Base-by-base conservation (phyloP, 2,113 vertebrate genomes). In the Acanthisitta chloris region DNA sequence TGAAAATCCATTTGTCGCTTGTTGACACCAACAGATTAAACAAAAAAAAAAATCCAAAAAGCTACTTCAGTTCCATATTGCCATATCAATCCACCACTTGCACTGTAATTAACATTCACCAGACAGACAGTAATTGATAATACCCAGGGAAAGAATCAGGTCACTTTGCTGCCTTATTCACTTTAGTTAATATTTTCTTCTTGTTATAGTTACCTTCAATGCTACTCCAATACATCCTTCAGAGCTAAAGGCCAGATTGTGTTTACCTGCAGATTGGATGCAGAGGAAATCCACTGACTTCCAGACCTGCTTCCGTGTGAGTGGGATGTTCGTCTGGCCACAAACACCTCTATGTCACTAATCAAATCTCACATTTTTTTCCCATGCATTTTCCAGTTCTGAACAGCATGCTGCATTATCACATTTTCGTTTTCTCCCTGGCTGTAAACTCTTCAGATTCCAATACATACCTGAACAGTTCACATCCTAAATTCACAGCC, bases 251-350 rank as follows among this genome's bases (percentile, higher is more conserved):
- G 31, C 43, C 92, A 81, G 38, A 40, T 90, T 66, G 49, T 83
- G 58, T 93, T 90, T 66, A 82, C 71, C 66, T 61, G 78, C 36
- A 66, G 54, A 69, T 36, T 8, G 49, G 59, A 66, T 23, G 65
- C 90, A 86, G 66, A 88, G 58, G 40, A 95, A 93, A 95, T 40
- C 67, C 61, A 59, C 92, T 31, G 88, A 94, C 72, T 95, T 64
- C 54, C 76, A 81, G 64, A 92, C 29, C 67, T 74, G 80, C 51
- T 43, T 64, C 92, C 66, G 9, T 49, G 11, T 17, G 43, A 93
- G 34, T 5, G 70, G 87, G 93, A 70, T 92, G 87, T 46, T n/a
- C 14, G 0, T 45, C 74, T 26, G 28, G 18, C 62, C 64, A 40
- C 19, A 58, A 90, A 78, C 76, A 90, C 28, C 7, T 0, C 5